phyloP scores from a whole-genome alignment of 2,797 vertebrate species.

The Heliangelus exortis region DNA sequence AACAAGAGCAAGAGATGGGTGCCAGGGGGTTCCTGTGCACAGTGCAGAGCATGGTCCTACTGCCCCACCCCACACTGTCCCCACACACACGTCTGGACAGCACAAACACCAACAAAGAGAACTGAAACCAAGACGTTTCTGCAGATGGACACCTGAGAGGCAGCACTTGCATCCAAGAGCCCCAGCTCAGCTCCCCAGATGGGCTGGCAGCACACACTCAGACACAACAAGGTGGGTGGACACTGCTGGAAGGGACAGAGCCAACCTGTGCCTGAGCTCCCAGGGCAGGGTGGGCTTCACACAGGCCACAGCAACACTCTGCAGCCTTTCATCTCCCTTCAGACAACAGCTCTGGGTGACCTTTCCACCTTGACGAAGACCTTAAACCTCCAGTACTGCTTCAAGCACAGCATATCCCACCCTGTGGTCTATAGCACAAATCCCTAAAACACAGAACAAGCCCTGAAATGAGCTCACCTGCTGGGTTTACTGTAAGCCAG shows the following conservation, averaged over 20 bases:
- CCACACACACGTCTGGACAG: neutral
- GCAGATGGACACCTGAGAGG: accelerated
- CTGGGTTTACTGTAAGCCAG: neutral
- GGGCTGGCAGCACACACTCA: accelerated
- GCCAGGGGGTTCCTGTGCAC: neutral
- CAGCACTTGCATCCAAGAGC: neutral
- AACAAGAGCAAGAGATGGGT: neutral
- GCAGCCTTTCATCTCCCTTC: neutral
- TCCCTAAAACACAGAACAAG: neutral
- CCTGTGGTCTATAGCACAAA: accelerated
- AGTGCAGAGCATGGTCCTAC: neutral
- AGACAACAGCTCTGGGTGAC: neutral
- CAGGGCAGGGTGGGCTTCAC: neutral
- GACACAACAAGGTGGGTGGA: accelerated
- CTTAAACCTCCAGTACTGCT: neutral
- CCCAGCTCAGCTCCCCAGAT: neutral
- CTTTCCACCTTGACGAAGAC: neutral
- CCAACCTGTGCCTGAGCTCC: accelerated
- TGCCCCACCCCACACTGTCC: neutral
- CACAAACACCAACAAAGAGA: neutral
- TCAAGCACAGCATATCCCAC: neutral
- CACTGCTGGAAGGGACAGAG: neutral
- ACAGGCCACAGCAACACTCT: neutral
- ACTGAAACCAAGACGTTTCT: neutral
- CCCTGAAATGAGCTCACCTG: neutral